Base-by-base conservation (phyloP, 2,888 invertebrate species). In the Phoenoteleia sp. region DNA sequence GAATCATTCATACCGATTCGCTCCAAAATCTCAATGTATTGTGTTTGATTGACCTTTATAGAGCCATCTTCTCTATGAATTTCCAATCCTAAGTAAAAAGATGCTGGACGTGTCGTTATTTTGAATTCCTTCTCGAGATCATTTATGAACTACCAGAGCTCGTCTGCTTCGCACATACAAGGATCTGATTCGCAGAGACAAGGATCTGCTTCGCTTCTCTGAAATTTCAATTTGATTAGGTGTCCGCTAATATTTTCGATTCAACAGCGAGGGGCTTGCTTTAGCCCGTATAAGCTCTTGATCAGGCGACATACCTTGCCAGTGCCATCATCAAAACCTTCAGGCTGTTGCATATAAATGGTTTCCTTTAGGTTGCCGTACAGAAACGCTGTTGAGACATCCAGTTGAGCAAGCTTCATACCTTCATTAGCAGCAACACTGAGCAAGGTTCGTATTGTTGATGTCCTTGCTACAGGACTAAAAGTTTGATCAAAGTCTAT, bases 81-180 rank as follows among this genome's bases (percentile, higher is more conserved):
- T 66, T 86, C 67, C 33, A 83, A n/a, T 49, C 86, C 81, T 1
- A 86, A 42, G 45, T 49, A 86, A 27, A 33, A 83, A 0, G 58
- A 58, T 33, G 67, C 72, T 64, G 1, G 67, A 67, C 3, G 49
- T 64, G 1, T n/a, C n/a, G n/a, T n/a, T n/a, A 81, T 77, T 25
- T 83, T 81, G 29, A 86, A 86, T 39, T 80, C 36, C n/a, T 27
- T 27, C 25, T 66, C 66, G 13, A 85, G 23, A n/a, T 77, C 74
- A 0, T 62, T 11, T 17, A 86, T 69, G 5, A 84, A 67, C n/a
- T 33, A 11, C 13, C 52, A 58, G 27, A 69, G 29, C 64, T 67
- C 74, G 0, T 45, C 0, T 36, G 47, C 27, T 42, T 64, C 29
- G n/a, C n/a, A n/a, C n/a, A n/a, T n/a, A n/a, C n/a, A n/a, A n/a